These are phyloP conservation scores for Neolamprologus caudopunctatus DNA, from an alignment of 2,113 vertebrate genomes.

Conservation along the genomic window DNA sequence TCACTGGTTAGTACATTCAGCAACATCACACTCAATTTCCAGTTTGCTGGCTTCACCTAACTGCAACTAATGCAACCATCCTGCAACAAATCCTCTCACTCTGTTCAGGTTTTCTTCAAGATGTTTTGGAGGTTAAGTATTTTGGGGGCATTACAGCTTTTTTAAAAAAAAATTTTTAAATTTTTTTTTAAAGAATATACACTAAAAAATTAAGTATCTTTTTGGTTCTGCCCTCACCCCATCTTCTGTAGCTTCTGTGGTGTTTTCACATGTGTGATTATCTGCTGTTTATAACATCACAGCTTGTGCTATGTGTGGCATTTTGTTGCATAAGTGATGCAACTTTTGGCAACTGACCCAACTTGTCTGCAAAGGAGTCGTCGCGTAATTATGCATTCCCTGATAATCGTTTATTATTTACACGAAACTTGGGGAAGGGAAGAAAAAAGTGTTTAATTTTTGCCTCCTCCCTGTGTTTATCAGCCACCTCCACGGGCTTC, in stretches of 20 bases:
- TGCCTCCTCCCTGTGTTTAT: not conserved
- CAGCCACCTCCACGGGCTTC: conserved; percentile 93
- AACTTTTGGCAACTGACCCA: not conserved
- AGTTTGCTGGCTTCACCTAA: not conserved
- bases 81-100: not conserved
- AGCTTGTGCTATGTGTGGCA: not conserved
- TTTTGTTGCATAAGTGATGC: conserved; percentile 9
- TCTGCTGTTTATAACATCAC: not conserved
- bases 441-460: not conserved
- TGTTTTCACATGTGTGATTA: not conserved
- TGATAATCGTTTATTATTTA: not conserved
- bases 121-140: not conserved
- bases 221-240: not conserved
- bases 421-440: not conserved
- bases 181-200: not conserved
- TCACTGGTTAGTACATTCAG: not conserved
- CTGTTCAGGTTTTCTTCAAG: not conserved
- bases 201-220: not conserved
- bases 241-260: not conserved
- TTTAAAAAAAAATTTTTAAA: too few relatives aligned
- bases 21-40: not conserved
- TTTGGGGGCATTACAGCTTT: not conserved
- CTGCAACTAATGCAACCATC: not conserved
- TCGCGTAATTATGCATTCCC: not conserved
- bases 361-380: not conserved